Evolutionary conservation across 2,888 invertebrate genomes (phyloP).

Genomic region (Beris chalybata): DNA sequence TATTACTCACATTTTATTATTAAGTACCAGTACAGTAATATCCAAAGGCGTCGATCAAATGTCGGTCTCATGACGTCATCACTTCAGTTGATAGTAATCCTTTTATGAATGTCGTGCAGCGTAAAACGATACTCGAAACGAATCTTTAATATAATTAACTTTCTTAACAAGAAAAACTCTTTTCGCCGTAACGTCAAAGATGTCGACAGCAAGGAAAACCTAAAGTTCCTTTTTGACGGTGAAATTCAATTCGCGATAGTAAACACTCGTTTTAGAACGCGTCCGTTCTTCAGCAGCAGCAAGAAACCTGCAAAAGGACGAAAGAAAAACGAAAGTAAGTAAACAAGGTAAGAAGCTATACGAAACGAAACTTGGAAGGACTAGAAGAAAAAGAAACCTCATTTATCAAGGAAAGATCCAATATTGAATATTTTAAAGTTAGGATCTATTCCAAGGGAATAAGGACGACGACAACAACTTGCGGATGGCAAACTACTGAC

Average conservation of each 20-base stretch:
- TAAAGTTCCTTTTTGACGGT: not conserved
- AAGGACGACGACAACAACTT: not conserved
- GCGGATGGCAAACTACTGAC: not conserved
- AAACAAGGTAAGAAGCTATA: not conserved
- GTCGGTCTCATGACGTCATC: constrained; percentile 58
- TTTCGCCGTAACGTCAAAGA: not conserved
- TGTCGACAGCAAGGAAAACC: not conserved
- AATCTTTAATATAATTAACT: not conserved
- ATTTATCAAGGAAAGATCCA: constrained; percentile 1
- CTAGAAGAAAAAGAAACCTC: not conserved
- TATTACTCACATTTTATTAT: constrained; percentile 55
- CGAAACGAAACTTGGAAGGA: not conserved
- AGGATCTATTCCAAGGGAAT: not conserved
- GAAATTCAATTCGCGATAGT: constrained; percentile 6
- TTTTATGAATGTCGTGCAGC: constrained; percentile 29
- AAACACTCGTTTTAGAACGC: not conserved
- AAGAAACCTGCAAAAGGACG: constrained; percentile 10
- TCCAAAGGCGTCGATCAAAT: constrained; percentile 58
- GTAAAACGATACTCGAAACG: not conserved
- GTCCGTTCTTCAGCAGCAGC: not conserved
- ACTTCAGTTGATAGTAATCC: constrained; percentile 46
- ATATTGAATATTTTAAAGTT: constrained; percentile 12
- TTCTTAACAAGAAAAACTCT: not conserved
- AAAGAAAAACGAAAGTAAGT: constrained; percentile 7
- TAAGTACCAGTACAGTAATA: constrained; percentile 53